These are phyloP conservation scores for Trematomus bernacchii DNA, from an alignment of 2,797 vertebrate species.

Conservation along the genomic window DNA sequence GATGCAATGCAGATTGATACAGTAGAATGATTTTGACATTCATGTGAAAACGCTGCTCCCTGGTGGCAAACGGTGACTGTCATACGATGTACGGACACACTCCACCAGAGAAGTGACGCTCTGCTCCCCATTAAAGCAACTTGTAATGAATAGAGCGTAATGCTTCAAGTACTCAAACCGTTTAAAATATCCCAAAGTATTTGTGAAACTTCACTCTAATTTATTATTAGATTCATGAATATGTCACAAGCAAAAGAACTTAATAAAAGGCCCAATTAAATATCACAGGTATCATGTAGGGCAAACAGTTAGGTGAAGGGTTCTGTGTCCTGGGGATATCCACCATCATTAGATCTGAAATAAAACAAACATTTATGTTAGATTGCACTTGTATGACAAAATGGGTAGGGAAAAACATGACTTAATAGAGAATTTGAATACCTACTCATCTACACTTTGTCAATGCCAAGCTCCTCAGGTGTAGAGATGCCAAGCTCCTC, in stretches of 20 bases:
- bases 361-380: slow-evolving; percentile 19
- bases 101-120: background rate
- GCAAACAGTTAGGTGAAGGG: slow-evolving; percentile 77
- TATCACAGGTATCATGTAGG: slow-evolving; percentile 75
- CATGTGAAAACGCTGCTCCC: slow-evolving; percentile 71
- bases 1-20: slow-evolving; percentile 49
- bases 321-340: slow-evolving; percentile 51
- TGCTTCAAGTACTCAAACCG: slow-evolving; percentile 25
- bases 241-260: slow-evolving; percentile 87
- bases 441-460: slow-evolving; percentile 88
- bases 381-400: slow-evolving; percentile 4
- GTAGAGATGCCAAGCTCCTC: slow-evolving; percentile 94
- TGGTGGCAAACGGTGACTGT: slow-evolving; percentile 62
- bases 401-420: background rate
- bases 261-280: slow-evolving; percentile 87
- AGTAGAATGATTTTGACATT: slow-evolving; percentile 70
- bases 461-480: slow-evolving; percentile 94
- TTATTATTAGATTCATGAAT: slow-evolving; percentile 86
- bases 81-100: slow-evolving; percentile 15
- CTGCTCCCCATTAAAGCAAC: slow-evolving; percentile 27
- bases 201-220: slow-evolving; percentile 59
- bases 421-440: background rate
- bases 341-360: slow-evolving; percentile 64
- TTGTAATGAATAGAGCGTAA: background rate
- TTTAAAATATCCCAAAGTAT: slow-evolving; percentile 57